Conservation (phyloP, 2,113 vertebrate species). For the Conger conger region DNA sequence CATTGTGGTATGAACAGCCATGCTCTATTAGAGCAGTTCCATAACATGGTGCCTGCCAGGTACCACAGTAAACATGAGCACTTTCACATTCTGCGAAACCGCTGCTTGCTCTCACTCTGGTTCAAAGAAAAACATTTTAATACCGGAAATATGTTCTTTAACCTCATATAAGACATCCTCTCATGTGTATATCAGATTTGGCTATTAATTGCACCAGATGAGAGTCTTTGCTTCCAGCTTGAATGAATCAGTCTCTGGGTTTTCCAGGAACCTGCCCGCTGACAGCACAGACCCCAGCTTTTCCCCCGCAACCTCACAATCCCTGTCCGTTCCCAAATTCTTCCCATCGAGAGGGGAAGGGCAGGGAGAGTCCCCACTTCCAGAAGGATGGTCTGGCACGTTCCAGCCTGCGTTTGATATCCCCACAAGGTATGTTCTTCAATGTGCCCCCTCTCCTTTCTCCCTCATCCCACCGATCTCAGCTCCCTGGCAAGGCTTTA, state of each 20-base stretch:
- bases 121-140: background rate
- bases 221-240: background rate
- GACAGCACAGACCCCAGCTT: background rate
- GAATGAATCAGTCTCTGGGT: background rate
- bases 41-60: background rate
- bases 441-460: conserved; percentile 11
- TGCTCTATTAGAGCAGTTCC: background rate
- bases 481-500: conserved; percentile 71
- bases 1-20: background rate
- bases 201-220: background rate
- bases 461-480: conserved; percentile 39
- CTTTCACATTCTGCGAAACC: background rate
- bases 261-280: background rate
- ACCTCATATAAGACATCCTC: background rate
- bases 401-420: conserved; percentile 43
- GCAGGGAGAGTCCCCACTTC: background rate
- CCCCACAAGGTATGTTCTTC: conserved; percentile 54
- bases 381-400: conserved; percentile 58
- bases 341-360: background rate
- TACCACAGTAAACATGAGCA: background rate
- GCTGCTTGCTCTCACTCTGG: background rate
- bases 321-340: conserved; percentile 14
- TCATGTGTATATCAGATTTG: background rate
- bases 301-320: background rate
- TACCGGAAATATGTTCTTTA: background rate